Evolutionary conservation across 1,140 invertebrate genomes (phyloP).

Genomic region (Eurosta solidaginis): DNA sequence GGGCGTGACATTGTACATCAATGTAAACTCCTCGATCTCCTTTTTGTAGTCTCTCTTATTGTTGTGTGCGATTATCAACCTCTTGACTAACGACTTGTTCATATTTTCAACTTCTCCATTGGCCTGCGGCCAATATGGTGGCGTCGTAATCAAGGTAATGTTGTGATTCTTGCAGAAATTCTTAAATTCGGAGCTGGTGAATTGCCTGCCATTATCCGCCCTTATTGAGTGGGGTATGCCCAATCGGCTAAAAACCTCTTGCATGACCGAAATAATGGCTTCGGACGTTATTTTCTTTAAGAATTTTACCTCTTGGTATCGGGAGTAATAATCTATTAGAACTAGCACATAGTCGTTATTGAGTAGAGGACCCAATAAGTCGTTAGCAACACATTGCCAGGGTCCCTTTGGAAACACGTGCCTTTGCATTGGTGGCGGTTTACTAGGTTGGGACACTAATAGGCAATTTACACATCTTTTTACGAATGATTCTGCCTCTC

Average conservation of each 20-base stretch:
- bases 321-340: slow-evolving; percentile 38
- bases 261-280: neutral
- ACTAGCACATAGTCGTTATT: too few relatives aligned
- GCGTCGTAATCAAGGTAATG: slow-evolving; percentile 31
- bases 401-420: slow-evolving; percentile 45
- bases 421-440: slow-evolving; percentile 39
- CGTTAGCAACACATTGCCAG: slow-evolving; percentile 53
- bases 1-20: slow-evolving; percentile 33
- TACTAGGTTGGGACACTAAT: slow-evolving; percentile 41
- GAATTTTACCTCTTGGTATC: slow-evolving; percentile 41
- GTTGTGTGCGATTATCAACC: too few relatives aligned
- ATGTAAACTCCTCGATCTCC: slow-evolving; percentile 24
- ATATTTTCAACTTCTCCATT: slow-evolving; percentile 29
- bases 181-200: neutral
- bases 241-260: slow-evolving; percentile 34
- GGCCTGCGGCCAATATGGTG: slow-evolving; percentile 4
- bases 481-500: slow-evolving; percentile 53
- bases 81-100: slow-evolving; percentile 15
- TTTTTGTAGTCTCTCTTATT: too few relatives aligned
- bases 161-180: neutral
- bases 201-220: slow-evolving; percentile 34
- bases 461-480: slow-evolving; percentile 57
- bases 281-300: neutral
- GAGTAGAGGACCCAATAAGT: slow-evolving; percentile 52
- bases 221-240: slow-evolving; percentile 34